Conservation (phyloP, 2,888 invertebrate genomes). For the Campaea margaritaria region DNA sequence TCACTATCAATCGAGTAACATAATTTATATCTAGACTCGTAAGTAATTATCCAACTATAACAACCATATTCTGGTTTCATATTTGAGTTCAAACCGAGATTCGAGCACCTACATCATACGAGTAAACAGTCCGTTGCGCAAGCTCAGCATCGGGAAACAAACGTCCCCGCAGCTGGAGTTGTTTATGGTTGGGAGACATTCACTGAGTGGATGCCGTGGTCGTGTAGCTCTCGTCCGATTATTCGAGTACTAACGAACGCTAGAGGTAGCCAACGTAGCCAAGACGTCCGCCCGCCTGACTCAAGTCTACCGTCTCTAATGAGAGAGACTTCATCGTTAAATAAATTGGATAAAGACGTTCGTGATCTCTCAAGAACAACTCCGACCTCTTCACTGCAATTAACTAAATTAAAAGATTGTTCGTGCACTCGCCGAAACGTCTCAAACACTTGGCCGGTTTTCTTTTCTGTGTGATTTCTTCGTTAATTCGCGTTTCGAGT, state of each 20-base stretch:
- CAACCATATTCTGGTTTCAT: constrained; percentile 8
- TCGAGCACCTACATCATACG: constrained; percentile 19
- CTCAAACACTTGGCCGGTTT: constrained; percentile 60
- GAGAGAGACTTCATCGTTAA: constrained; percentile 82
- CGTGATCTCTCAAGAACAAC: constrained; percentile 83
- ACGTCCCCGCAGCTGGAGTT: constrained; percentile 41
- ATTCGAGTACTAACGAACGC: constrained; percentile 65
- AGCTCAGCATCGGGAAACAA: constrained; percentile 36
- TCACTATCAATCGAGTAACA: no score
- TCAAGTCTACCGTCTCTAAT: constrained; percentile 68
- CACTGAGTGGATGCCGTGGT: constrained; percentile 46
- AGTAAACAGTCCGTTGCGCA: constrained; percentile 32
- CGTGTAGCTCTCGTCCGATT: constrained; percentile 43
- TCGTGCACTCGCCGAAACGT: constrained; percentile 76
- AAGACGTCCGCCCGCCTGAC: constrained; percentile 55
- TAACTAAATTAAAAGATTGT: constrained; percentile 85
- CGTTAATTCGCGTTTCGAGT: constrained; percentile 60
- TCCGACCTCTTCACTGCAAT: constrained; percentile 81
- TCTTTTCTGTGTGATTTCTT: constrained; percentile 60
- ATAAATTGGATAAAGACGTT: constrained; percentile 85
- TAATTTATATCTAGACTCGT: no score
- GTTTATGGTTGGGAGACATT: constrained; percentile 56
- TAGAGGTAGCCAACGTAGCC: constrained; percentile 64
- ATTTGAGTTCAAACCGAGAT: constrained; percentile 15
- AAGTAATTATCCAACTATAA: background rate